Evolutionary conservation across 2,113 vertebrate species (phyloP), one percentile per base, ranked within the genome.

Genomic region (Phylloscopus trochilus): DNA sequence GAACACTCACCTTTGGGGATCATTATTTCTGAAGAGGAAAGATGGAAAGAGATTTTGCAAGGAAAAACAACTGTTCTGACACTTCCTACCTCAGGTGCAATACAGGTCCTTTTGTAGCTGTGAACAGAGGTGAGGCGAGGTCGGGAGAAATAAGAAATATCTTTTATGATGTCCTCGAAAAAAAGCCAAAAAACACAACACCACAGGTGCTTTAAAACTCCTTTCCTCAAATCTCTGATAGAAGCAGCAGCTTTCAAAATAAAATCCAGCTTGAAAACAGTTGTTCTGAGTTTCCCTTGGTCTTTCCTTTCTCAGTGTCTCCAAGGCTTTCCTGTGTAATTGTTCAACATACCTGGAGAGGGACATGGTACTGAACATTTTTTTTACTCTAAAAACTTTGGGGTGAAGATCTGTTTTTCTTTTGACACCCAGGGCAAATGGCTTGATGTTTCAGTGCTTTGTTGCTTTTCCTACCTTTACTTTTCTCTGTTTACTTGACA

Each of bases 41-140:
- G 47, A 72, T 92, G 72, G 47, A 4, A 4, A 44, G 78, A 90
- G 35, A 69, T 35, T 89, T 43, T 77, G 20, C 44, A 74, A 92
- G 33, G 72, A 59, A 92, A 86, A 89, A 59, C 11, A 26, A 75
- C 76, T 81, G 47, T 92, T 93, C 68, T 92, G 79, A 81, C 64
- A 74, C 64, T 86, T 92, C 64, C 76, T 83, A 70, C 55, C 64
- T 84, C 15, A 33, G 55, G 59, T 89, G 56, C 33, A 77, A 44
- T 37, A 12, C 46, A 31, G 27, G 46, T 90, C 80, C 73, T 89
- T 93, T 86, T 91, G 76, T 75, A 81, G 56, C 33, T 94, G 68
- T 75, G 89, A 93, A 86, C 7, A 84, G 47, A 94, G 69, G 76
- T 91, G 69, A 97, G 21, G 20, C 15, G 64, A 93, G 89, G 89